Evolutionary conservation across 2,888 invertebrate genomes (phyloP).

Genomic region (Andrena minutula): DNA sequence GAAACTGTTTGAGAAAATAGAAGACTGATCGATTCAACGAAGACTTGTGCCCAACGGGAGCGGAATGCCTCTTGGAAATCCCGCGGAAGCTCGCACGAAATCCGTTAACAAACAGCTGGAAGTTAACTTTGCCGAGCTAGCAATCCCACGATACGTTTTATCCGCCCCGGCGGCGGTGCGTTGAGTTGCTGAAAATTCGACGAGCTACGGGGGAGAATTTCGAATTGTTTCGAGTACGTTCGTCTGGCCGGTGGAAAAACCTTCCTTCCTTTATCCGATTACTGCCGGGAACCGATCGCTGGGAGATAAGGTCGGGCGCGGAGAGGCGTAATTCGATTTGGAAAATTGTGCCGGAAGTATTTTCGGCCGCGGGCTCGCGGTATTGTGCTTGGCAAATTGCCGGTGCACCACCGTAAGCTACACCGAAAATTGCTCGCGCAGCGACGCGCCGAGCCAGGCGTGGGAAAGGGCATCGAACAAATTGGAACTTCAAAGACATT

Average conservation of each 20-base stretch:
- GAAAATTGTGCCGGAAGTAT: conserved; percentile 39
- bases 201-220: conserved; percentile 1
- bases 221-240: conserved; percentile 1
- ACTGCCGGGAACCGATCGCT: conserved; percentile 4
- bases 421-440: conserved; percentile 40
- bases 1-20: too few species aligned
- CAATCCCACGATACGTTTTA: conserved; percentile 1
- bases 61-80: neutral
- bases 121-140: neutral
- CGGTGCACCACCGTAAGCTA: conserved; percentile 57
- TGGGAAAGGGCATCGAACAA: conserved; percentile 58
- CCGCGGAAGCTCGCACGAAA: neutral
- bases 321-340: conserved; percentile 59
- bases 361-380: conserved; percentile 33
- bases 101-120: neutral
- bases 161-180: neutral
- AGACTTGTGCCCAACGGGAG: neutral
- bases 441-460: conserved; percentile 38
- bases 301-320: conserved; percentile 35
- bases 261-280: conserved; percentile 27
- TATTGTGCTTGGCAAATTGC: conserved; percentile 74
- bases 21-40: neutral
- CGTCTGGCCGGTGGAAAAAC: conserved; percentile 18
- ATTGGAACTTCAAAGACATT: conserved; percentile 65
- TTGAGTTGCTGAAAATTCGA: conserved; percentile 3